Conservation (phyloP, 1,140 invertebrate species). For the Cydia strobilella region DNA sequence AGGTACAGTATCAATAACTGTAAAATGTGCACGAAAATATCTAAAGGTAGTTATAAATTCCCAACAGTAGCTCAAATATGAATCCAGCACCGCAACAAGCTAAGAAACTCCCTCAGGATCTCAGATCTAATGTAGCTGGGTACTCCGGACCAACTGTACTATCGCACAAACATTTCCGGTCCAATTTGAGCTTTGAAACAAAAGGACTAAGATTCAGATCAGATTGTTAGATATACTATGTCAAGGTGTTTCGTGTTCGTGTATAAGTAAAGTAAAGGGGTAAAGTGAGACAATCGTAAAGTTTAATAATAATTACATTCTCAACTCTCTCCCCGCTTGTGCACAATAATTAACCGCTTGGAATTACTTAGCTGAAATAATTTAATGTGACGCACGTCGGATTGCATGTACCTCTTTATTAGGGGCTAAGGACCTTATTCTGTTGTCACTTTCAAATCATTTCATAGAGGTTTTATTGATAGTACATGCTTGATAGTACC, state of each 20-base stretch:
- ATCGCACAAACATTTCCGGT: conserved; percentile 35
- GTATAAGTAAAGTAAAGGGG: conserved; percentile 60
- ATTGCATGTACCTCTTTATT: conserved; percentile 61
- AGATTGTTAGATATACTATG: conserved; percentile 33
- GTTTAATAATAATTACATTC: conserved; percentile 81
- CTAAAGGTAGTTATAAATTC: conserved; percentile 50
- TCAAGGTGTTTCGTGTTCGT: conserved; percentile 44
- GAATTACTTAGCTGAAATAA: conserved; percentile 80
- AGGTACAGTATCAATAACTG: neutral
- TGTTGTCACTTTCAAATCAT: conserved; percentile 11
- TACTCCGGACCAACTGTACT: conserved; percentile 39
- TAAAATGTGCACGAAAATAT: neutral
- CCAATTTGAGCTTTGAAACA: conserved; percentile 47
- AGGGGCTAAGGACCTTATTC: conserved; percentile 33
- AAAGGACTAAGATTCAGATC: conserved; percentile 40
- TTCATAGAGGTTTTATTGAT: conserved; percentile 27
- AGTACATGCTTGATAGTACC: neutral
- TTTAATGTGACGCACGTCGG: conserved; percentile 75
- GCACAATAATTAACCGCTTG: conserved; percentile 79
- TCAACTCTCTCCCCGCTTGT: conserved; percentile 76
- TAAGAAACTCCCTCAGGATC: conserved; percentile 77
- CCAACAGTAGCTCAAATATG: conserved; percentile 72
- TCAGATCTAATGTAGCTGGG: conserved; percentile 52
- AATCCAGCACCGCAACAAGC: conserved; percentile 72
- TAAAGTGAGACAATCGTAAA: conserved; percentile 80